Evolutionary conservation across 2,113 vertebrate species (phyloP).

Genomic region (Montifringilla adamsi): DNA sequence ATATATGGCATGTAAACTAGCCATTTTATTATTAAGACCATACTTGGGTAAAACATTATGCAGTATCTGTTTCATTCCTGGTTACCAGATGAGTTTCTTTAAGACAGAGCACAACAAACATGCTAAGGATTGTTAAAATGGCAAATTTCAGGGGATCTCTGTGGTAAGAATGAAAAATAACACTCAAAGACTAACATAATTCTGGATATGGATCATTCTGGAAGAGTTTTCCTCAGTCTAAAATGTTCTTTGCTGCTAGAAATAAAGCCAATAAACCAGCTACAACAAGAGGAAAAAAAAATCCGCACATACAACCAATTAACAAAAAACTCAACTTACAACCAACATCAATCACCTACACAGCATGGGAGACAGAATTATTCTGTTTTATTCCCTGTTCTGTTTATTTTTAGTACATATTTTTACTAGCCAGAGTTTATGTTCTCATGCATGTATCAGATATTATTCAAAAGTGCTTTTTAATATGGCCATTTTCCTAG

Average conservation of each 20-base stretch:
- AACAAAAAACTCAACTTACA: background rate
- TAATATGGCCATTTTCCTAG: rapidly evolving
- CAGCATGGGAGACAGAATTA: background rate
- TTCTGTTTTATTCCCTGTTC: background rate
- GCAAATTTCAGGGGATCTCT: background rate
- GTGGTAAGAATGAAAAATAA: background rate
- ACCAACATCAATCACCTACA: background rate
- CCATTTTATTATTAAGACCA: background rate
- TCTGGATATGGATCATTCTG: background rate
- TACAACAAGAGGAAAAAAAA: background rate
- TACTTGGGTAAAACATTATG: background rate
- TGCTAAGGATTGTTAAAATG: background rate
- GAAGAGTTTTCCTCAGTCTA: background rate
- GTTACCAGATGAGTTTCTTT: background rate
- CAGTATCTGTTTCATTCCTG: background rate
- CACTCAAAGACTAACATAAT: background rate
- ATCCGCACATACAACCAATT: rapidly evolving
- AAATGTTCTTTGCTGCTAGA: background rate
- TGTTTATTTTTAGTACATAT: background rate
- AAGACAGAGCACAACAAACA: background rate
- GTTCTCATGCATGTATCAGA: background rate
- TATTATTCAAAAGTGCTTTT: background rate
- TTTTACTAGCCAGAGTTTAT: background rate
- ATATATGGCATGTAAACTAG: background rate
- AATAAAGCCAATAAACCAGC: background rate